These are phyloP conservation scores for Eulemur albifrons DNA, from an alignment of 2,797 vertebrate species.

Conservation along the genomic window DNA sequence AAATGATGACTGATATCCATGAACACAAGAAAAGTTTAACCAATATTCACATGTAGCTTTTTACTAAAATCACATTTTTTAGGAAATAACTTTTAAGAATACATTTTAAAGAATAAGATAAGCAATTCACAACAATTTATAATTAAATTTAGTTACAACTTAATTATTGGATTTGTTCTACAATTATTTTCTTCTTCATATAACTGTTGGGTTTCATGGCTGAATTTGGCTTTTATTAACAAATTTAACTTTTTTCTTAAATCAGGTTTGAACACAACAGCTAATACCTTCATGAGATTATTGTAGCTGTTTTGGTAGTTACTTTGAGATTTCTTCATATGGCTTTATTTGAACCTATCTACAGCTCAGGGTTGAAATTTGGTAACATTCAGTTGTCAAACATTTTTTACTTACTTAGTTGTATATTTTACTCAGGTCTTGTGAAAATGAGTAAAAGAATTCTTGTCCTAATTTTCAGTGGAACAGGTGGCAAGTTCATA, in stretches of 20 bases:
- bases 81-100: slow-evolving; percentile 16
- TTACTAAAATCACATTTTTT: neutral
- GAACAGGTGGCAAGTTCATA: neutral
- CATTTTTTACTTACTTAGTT: neutral
- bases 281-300: neutral
- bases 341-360: neutral
- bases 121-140: neutral
- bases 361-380: neutral
- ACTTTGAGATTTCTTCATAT: neutral
- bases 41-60: neutral
- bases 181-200: neutral
- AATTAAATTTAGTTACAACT: neutral
- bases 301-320: neutral
- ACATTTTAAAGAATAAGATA: neutral
- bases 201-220: neutral
- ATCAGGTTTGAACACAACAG: neutral
- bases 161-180: neutral
- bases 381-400: neutral
- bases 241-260: neutral
- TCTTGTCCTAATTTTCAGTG: neutral
- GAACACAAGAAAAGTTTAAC: neutral
- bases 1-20: neutral
- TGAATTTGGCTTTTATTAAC: neutral
- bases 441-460: neutral
- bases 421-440: neutral